A percentile compares a stretch with the other conserved stretches of the same genome.
Conservation (phyloP, 2,888 invertebrate species). For the Catonia carolina region DNA sequence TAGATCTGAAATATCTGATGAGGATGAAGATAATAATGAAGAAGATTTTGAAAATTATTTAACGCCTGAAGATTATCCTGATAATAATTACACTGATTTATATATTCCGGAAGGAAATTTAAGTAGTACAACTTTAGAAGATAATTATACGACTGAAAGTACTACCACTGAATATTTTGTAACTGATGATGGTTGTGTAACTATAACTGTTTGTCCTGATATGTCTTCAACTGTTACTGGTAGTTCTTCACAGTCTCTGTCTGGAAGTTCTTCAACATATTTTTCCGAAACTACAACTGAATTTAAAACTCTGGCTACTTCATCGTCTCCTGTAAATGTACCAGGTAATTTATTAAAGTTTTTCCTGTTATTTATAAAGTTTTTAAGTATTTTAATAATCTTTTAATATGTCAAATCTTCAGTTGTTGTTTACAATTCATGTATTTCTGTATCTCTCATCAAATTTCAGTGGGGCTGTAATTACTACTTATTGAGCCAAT, state of each 20-base stretch:
- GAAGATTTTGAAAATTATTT: neutral
- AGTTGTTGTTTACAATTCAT: too few species aligned
- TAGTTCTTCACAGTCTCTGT: neutral
- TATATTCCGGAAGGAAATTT: neutral
- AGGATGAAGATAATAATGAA: neutral
- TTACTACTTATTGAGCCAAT: too few species aligned
- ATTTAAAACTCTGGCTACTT: too few species aligned
- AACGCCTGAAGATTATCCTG: neutral
- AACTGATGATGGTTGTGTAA: neutral
- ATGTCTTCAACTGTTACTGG: neutral
- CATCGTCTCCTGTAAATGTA: too few species aligned
- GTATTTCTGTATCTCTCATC: too few species aligned
- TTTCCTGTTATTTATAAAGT: too few species aligned
- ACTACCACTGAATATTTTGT: neutral
- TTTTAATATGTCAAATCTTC: too few species aligned
- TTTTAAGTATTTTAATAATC: too few species aligned
- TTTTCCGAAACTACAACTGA: too few species aligned
- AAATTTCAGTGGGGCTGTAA: too few species aligned
- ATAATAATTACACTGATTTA: neutral
- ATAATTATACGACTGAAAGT: neutral
- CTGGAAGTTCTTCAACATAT: neutral
- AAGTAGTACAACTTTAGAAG: neutral
- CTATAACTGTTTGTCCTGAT: conserved; percentile 1
- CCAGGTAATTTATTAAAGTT: too few species aligned
- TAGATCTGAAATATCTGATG: too few species aligned